Evolutionary conservation across 2,888 invertebrate species (phyloP).

Genomic region (Cistogaster globosa): DNA sequence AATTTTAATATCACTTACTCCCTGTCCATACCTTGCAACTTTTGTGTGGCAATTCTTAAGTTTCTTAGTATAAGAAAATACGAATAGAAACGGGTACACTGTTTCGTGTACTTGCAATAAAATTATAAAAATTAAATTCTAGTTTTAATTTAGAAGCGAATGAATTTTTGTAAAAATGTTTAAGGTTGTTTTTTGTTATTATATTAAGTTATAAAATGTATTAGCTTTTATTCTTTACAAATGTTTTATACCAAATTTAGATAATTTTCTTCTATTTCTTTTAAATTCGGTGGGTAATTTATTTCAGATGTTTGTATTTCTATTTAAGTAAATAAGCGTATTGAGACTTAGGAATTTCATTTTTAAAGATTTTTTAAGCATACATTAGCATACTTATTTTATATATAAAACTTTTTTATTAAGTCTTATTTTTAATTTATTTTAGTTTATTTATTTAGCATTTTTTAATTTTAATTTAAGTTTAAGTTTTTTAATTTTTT

Average conservation of each 20-base stretch:
- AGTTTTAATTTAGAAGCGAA: no score
- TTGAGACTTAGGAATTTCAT: slow-evolving; percentile 22
- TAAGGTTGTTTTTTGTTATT: no score
- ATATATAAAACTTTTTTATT: slow-evolving; percentile 8
- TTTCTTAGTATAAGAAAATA: no score
- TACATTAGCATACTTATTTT: slow-evolving; percentile 45
- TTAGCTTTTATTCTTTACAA: no score
- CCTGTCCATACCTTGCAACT: no score
- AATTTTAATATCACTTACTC: no score
- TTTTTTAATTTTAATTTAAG: background rate
- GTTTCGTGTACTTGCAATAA: no score
- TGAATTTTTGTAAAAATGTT: no score
- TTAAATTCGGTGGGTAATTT: slow-evolving; percentile 70
- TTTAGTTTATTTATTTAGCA: background rate
- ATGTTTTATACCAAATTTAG: background rate
- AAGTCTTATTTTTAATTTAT: slow-evolving; percentile 7
- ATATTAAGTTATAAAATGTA: no score
- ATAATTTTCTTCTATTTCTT: background rate
- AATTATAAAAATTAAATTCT: no score
- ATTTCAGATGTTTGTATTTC: slow-evolving; percentile 33
- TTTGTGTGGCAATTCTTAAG: no score
- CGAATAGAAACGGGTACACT: no score
- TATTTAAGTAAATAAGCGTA: slow-evolving; percentile 52
- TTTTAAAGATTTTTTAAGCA: slow-evolving; percentile 51
- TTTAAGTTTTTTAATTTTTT: background rate